A percentile compares a stretch with the other conserved stretches of the same genome.
These are phyloP conservation scores for Pherbina coryleti DNA, from an alignment of 2,888 invertebrate species.

Conservation along the genomic window DNA sequence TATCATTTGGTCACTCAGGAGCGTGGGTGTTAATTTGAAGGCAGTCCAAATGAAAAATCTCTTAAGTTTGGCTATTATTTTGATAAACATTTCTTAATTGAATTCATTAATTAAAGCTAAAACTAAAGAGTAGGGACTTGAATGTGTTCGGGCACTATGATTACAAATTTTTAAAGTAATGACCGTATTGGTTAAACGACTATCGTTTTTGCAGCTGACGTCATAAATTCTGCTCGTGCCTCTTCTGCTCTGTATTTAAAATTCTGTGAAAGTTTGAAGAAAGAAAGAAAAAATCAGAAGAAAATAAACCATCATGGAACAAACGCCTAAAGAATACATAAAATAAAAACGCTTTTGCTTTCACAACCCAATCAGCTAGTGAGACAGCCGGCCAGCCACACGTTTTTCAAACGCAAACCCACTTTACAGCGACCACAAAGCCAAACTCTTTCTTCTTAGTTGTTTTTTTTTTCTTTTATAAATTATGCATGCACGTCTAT, in stretches of 20 bases:
- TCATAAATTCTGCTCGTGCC: too few relatives aligned
- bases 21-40: too few relatives aligned
- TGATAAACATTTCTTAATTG: too few relatives aligned
- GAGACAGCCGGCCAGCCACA: not conserved
- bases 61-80: too few relatives aligned
- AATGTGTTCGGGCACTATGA: too few relatives aligned
- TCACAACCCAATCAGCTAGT: slow-evolving; percentile 45
- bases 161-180: too few relatives aligned
- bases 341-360: slow-evolving; percentile 53
- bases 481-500: not conserved
- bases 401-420: not conserved
- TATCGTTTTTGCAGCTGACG: too few relatives aligned
- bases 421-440: not conserved
- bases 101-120: too few relatives aligned
- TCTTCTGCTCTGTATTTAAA: not conserved
- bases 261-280: not conserved
- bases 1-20: too few relatives aligned
- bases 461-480: slow-evolving; percentile 17
- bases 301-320: slow-evolving; percentile 18
- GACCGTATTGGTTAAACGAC: too few relatives aligned
- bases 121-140: too few relatives aligned
- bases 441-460: slow-evolving; percentile 27
- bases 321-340: slow-evolving; percentile 39
- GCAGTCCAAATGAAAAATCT: too few relatives aligned
- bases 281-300: not conserved